phyloP scores from a whole-genome alignment of 2,113 vertebrate species.

The Pomatorhinus ruficollis region DNA sequence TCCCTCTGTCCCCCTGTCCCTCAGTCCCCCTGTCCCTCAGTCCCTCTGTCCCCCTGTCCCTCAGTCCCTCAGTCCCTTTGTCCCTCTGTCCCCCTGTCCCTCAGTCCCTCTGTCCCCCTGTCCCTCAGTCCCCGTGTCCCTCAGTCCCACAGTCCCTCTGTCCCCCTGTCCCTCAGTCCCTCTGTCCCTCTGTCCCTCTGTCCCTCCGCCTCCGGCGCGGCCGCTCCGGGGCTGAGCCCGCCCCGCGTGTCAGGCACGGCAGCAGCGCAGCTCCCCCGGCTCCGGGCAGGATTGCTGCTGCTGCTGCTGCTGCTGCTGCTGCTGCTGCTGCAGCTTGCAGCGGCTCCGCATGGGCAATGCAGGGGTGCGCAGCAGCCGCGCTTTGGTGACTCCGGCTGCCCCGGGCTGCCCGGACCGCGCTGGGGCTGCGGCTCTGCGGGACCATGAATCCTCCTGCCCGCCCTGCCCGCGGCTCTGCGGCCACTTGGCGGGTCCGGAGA shows the following conservation, averaged over 20 bases:
- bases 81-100: neutral
- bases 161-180: neutral
- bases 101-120: neutral
- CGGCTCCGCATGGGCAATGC: constrained; percentile 39
- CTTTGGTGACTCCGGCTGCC: neutral
- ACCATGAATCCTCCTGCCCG: constrained; percentile 23
- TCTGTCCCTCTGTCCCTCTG: neutral
- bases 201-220: neutral
- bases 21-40: no score
- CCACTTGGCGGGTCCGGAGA: constrained; percentile 25
- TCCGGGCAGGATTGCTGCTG: neutral
- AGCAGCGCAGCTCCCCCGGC: neutral
- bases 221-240: neutral
- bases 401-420: constrained; percentile 26
- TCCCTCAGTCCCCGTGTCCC: fast-evolving
- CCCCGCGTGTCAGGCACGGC: neutral
- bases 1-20: neutral
- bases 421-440: constrained; percentile 11
- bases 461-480: neutral
- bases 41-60: fast-evolving
- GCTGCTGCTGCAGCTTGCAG: neutral
- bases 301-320: neutral
- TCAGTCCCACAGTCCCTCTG: fast-evolving
- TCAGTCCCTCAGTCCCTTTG: fast-evolving
- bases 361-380: constrained; percentile 33